A percentile compares a stretch with the other conserved stretches of the same genome.
phyloP scores from a whole-genome alignment of 92 coral and sea anemone species.

The Zoanthus sansibaricus region DNA sequence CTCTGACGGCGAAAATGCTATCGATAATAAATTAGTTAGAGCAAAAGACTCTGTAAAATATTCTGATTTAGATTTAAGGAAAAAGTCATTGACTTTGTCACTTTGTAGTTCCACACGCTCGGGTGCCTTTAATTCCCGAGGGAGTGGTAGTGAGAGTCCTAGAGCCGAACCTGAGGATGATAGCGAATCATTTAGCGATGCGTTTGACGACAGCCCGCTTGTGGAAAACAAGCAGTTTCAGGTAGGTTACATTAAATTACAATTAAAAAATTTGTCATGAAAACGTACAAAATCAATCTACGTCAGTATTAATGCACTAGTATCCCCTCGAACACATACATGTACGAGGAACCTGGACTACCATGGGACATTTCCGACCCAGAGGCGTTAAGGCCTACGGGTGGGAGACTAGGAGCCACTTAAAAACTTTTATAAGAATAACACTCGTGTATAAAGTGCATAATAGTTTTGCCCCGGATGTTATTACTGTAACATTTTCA shows the following conservation, averaged over 20 bases:
- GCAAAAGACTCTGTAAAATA: conserved; percentile 63
- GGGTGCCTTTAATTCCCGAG: conserved; percentile 34
- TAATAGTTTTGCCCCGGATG: too few relatives aligned
- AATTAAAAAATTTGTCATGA: too few relatives aligned
- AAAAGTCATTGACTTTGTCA: conserved; percentile 80
- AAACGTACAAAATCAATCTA: too few relatives aligned
- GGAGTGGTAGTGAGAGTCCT: conserved; percentile 83
- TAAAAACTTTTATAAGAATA: too few relatives aligned
- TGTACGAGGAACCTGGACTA: too few relatives aligned
- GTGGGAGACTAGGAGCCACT: too few relatives aligned
- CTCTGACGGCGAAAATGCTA: conserved; percentile 67
- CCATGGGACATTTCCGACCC: too few relatives aligned
- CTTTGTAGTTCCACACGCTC: conserved; percentile 74
- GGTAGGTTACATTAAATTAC: conserved; percentile 48
- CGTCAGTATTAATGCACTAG: too few relatives aligned
- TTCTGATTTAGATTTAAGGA: conserved; percentile 84
- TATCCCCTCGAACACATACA: too few relatives aligned
- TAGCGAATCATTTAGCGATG: conserved; percentile 86
- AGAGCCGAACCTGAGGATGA: conserved; percentile 82
- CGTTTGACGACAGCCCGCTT: conserved; percentile 89
- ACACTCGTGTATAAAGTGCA: too few relatives aligned
- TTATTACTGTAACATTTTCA: too few relatives aligned
- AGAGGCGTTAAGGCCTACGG: too few relatives aligned
- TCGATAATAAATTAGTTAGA: conserved; percentile 56
- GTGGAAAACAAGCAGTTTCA: conserved; percentile 79